These are phyloP conservation scores for Lepidurus couesii DNA, from an alignment of 1,140 invertebrate species.

Conservation along the genomic window DNA sequence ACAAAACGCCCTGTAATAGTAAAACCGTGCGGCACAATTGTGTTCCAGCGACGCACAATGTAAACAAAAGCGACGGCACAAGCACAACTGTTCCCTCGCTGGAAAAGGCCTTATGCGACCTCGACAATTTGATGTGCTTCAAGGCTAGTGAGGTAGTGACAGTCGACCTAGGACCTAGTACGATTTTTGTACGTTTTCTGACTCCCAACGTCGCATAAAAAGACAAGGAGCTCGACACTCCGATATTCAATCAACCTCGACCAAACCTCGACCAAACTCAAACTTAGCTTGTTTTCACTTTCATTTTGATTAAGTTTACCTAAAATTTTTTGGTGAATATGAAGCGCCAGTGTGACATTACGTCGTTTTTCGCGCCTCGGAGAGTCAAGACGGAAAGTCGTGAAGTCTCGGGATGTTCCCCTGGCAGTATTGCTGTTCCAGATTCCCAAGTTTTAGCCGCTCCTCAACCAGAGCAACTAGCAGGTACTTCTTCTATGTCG, in stretches of 20 bases:
- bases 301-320: background rate
- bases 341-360: background rate
- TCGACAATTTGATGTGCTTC: too few species aligned
- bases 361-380: background rate
- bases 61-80: background rate
- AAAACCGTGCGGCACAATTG: background rate
- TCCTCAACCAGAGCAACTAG: background rate
- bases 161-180: too few species aligned
- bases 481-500: background rate
- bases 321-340: background rate
- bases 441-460: background rate
- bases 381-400: too few species aligned
- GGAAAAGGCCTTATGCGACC: background rate
- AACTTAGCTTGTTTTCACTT: background rate
- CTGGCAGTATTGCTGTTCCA: background rate
- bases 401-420: too few species aligned
- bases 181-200: too few species aligned
- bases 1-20: too few species aligned
- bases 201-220: too few species aligned
- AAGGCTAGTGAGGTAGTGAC: too few species aligned
- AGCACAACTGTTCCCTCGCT: slow-evolving; percentile 4
- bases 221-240: background rate
- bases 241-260: background rate
- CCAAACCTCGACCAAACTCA: background rate
- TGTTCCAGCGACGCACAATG: background rate